phyloP scores from a whole-genome alignment of 2,888 invertebrate genomes.

The Dynastes tityus region DNA sequence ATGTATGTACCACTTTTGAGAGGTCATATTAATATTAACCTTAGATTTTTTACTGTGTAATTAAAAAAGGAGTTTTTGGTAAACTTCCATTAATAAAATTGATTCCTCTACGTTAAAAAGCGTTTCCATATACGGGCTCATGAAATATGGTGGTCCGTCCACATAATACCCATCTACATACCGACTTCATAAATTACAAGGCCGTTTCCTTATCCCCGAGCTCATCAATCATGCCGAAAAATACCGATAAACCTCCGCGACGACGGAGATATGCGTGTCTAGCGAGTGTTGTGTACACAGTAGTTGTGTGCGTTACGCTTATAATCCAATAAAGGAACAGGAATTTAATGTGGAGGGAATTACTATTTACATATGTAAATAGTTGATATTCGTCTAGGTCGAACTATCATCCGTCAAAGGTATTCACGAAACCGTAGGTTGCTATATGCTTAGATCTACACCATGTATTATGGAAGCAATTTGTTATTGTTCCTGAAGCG shows the following conservation, averaged over 20 bases:
- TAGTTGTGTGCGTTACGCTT: slow-evolving; percentile 37
- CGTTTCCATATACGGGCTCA: not conserved
- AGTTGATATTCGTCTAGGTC: slow-evolving; percentile 15
- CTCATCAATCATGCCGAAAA: slow-evolving; percentile 25
- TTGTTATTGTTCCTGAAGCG: too few relatives aligned
- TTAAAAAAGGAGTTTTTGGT: not conserved
- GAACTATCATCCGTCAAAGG: slow-evolving; percentile 24
- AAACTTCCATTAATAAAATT: not conserved
- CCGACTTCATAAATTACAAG: not conserved
- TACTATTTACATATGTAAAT: slow-evolving; percentile 43
- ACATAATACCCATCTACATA: not conserved
- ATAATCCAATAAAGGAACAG: slow-evolving; percentile 39
- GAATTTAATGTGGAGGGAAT: slow-evolving; percentile 26
- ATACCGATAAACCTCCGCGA: slow-evolving; percentile 16
- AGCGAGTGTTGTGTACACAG: slow-evolving; percentile 25
- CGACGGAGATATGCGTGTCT: slow-evolving; percentile 23
- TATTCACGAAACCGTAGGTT: not conserved
- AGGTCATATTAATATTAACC: too few relatives aligned
- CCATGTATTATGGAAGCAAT: not conserved
- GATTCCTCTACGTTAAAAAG: not conserved
- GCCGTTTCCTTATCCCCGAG: not conserved
- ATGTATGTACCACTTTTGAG: too few relatives aligned
- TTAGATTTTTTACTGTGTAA: not conserved
- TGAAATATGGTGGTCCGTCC: not conserved
- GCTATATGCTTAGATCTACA: not conserved